These are phyloP conservation scores for Arctocebus calabarensis DNA, from an alignment of 2,797 vertebrate species.

Conservation along the genomic window DNA sequence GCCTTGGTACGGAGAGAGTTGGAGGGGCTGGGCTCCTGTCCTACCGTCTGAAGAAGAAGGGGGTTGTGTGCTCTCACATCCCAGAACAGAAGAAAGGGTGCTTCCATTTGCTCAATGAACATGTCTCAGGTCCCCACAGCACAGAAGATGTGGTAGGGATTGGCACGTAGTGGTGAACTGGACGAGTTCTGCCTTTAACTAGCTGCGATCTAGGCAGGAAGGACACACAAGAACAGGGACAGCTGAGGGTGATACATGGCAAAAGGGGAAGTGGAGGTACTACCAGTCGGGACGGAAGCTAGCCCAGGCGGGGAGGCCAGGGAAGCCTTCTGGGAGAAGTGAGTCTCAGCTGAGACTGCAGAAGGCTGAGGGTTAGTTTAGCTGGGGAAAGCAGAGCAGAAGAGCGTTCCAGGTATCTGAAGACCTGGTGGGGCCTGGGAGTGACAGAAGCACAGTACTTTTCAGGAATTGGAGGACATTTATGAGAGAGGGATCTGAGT, in stretches of 20 bases:
- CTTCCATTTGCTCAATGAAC: not conserved
- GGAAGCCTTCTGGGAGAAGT: not conserved
- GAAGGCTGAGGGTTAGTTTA: not conserved
- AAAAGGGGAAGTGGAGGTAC: not conserved
- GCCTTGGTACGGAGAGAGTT: not conserved
- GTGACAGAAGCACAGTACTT: not conserved
- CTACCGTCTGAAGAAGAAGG: not conserved
- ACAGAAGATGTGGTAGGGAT: not conserved
- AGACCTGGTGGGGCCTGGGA: not conserved
- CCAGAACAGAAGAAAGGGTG: not conserved
- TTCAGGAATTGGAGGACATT: not conserved
- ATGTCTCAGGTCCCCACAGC: not conserved
- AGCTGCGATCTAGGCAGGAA: not conserved
- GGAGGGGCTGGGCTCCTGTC: not conserved
- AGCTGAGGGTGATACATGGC: not conserved
- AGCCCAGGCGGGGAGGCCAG: not conserved
- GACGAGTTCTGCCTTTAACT: not conserved
- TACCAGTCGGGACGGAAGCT: not conserved
- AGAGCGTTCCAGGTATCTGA: not conserved
- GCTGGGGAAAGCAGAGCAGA: not conserved
- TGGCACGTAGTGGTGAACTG: not conserved
- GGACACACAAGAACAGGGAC: not conserved
- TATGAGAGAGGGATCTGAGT: not conserved
- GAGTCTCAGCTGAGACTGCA: not conserved
- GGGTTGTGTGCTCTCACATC: not conserved